These are phyloP conservation scores for Huso huso DNA, from an alignment of 2,797 vertebrate genomes.

Conservation along the genomic window DNA sequence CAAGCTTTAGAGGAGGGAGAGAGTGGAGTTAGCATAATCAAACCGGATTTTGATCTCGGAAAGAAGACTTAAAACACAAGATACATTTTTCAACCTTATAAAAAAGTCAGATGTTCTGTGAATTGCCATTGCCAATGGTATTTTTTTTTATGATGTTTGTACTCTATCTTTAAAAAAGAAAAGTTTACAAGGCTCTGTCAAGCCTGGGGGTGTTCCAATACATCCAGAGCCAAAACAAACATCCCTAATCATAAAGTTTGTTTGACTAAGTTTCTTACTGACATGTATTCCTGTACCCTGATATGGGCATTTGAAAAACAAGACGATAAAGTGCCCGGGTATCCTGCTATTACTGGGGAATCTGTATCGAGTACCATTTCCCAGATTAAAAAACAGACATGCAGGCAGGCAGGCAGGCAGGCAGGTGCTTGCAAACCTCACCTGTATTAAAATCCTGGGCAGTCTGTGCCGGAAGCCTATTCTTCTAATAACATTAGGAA, in stretches of 20 bases:
- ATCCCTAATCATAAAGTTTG: background rate
- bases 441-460: constrained; percentile 34
- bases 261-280: background rate
- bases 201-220: background rate
- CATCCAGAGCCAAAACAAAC: background rate
- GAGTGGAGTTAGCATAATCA: constrained; percentile 10
- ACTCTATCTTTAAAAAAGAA: background rate
- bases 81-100: too few relatives aligned
- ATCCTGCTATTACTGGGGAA: too few relatives aligned
- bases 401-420: constrained; percentile 39
- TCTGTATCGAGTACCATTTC: too few relatives aligned
- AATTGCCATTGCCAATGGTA: too few relatives aligned
- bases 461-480: constrained; percentile 1
- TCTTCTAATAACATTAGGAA: constrained; percentile 39
- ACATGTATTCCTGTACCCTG: background rate
- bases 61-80: too few relatives aligned
- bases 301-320: background rate
- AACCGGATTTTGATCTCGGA: too few relatives aligned
- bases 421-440: constrained; percentile 50
- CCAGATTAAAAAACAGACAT: too few relatives aligned
- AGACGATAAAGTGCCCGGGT: too few relatives aligned
- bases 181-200: background rate
- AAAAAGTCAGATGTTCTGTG: too few relatives aligned
- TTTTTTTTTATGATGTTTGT: too few relatives aligned
- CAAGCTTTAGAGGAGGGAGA: constrained; percentile 43